Evolutionary conservation across 2,113 vertebrate genomes (phyloP).

Genomic region (Sardina pilchardus): DNA sequence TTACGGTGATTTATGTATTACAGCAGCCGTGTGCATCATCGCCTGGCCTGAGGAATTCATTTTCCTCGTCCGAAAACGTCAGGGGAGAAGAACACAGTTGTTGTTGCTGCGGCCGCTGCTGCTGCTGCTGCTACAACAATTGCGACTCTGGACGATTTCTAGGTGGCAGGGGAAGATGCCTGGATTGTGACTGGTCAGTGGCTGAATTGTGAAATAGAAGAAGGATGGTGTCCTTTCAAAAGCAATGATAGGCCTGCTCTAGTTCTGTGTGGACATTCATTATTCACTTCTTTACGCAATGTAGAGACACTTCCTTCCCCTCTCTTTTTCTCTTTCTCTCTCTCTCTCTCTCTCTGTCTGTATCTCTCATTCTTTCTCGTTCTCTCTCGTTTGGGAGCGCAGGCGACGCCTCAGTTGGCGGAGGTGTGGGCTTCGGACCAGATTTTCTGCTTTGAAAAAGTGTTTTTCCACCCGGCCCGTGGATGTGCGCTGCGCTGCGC

Average conservation of each 20-base stretch:
- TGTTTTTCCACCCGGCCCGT: slow-evolving; percentile 64
- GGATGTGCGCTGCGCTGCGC: slow-evolving; percentile 52
- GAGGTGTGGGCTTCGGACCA: slow-evolving; percentile 57
- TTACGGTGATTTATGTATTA: neutral
- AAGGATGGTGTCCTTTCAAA: too few species aligned
- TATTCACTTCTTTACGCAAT: too few species aligned
- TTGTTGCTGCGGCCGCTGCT: neutral
- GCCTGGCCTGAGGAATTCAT: slow-evolving; percentile 44
- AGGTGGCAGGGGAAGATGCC: too few species aligned
- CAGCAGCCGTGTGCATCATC: neutral
- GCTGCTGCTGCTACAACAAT: too few species aligned
- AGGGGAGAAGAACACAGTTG: neutral
- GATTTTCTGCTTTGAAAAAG: slow-evolving; percentile 77
- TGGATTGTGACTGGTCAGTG: too few species aligned
- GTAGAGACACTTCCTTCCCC: too few species aligned
- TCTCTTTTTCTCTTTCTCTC: too few species aligned
- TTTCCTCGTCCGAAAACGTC: slow-evolving; percentile 26
- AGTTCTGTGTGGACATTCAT: too few species aligned
- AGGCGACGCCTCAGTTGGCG: slow-evolving; percentile 44
- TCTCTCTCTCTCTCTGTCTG: neutral
- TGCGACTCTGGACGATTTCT: too few species aligned
- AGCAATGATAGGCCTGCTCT: too few species aligned
- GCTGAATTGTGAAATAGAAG: too few species aligned
- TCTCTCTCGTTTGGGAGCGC: slow-evolving; percentile 48
- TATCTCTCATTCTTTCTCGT: neutral